phyloP scores from a whole-genome alignment of 1,140 invertebrate genomes.

The Cyclina sinensis region DNA sequence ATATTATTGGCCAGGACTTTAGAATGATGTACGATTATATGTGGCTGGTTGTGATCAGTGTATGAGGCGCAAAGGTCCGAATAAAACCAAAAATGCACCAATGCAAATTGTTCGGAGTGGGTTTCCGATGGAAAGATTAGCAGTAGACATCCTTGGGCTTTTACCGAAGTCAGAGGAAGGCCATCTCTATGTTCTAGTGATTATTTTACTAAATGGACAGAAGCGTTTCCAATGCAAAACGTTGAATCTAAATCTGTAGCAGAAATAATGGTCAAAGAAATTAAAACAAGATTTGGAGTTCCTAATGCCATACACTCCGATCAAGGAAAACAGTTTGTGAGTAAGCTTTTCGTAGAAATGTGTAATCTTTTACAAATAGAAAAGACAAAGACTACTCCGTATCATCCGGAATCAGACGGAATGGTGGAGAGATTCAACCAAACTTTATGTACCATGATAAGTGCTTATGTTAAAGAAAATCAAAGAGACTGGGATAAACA shows the following conservation, averaged over 20 bases:
- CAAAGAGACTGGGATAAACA: slow-evolving; percentile 75
- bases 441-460: slow-evolving; percentile 62
- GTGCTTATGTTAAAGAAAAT: slow-evolving; percentile 70
- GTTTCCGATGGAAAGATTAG: slow-evolving; percentile 61
- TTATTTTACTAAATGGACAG: slow-evolving; percentile 70
- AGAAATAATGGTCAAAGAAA: slow-evolving; percentile 63
- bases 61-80: slow-evolving; percentile 37
- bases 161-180: slow-evolving; percentile 46
- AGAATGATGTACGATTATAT: not conserved
- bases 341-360: slow-evolving; percentile 66
- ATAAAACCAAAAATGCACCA: slow-evolving; percentile 52
- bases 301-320: slow-evolving; percentile 76
- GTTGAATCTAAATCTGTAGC: slow-evolving; percentile 65
- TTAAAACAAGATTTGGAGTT: slow-evolving; percentile 63
- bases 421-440: slow-evolving; percentile 74
- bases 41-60: slow-evolving; percentile 45
- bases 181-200: slow-evolving; percentile 61
- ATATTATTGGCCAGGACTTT: slow-evolving; percentile 47
- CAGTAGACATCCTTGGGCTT: slow-evolving; percentile 64
- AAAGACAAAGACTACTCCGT: slow-evolving; percentile 69
- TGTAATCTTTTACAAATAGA: slow-evolving; percentile 67
- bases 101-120: slow-evolving; percentile 30
- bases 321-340: slow-evolving; percentile 72
- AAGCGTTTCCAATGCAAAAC: slow-evolving; percentile 59
- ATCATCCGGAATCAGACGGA: slow-evolving; percentile 73